These are phyloP conservation scores for Eulemur rubriventer DNA, from an alignment of 2,797 vertebrate genomes.

Conservation along the genomic window DNA sequence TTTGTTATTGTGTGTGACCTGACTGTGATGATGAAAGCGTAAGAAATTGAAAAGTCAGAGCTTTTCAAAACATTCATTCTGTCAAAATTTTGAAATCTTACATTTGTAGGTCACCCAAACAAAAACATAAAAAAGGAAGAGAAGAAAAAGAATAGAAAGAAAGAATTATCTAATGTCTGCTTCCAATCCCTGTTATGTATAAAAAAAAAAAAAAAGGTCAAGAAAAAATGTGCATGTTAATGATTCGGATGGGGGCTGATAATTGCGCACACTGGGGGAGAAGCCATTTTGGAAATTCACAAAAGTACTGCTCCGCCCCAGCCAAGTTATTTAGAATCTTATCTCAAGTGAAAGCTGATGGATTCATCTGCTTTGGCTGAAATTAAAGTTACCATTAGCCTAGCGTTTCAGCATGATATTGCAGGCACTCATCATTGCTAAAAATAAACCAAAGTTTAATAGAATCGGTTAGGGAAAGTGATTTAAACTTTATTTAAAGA, in stretches of 20 bases:
- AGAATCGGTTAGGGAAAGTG: slow-evolving; percentile 74
- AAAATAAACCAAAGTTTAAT: slow-evolving; percentile 82
- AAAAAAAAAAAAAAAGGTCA: slow-evolving; percentile 70
- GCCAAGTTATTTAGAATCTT: slow-evolving; percentile 77
- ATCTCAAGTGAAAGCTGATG: slow-evolving; percentile 78
- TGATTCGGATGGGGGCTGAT: slow-evolving; percentile 78
- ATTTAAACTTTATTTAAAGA: slow-evolving; percentile 84
- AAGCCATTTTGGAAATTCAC: slow-evolving; percentile 74
- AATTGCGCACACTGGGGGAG: slow-evolving; percentile 74
- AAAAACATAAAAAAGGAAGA: not conserved
- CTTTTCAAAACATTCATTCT: slow-evolving; percentile 74
- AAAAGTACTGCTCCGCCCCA: slow-evolving; percentile 52
- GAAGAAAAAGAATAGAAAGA: slow-evolving; percentile 36
- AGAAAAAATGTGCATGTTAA: slow-evolving; percentile 70
- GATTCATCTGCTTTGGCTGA: slow-evolving; percentile 80
- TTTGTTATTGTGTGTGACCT: slow-evolving; percentile 73
- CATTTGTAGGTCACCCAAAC: not conserved
- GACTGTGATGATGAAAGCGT: slow-evolving; percentile 26
- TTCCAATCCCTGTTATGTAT: slow-evolving; percentile 65
- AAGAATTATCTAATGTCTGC: slow-evolving; percentile 66
- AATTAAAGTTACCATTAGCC: slow-evolving; percentile 80
- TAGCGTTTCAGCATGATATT: slow-evolving; percentile 73
- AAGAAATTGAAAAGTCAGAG: slow-evolving; percentile 68
- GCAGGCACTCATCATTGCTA: slow-evolving; percentile 78
- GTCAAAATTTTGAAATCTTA: slow-evolving; percentile 45